A percentile compares a stretch with the other conserved stretches of the same genome.
Evolutionary conservation across 2,888 invertebrate species (phyloP).

Genomic region (Amphipyra tragopoginis): DNA sequence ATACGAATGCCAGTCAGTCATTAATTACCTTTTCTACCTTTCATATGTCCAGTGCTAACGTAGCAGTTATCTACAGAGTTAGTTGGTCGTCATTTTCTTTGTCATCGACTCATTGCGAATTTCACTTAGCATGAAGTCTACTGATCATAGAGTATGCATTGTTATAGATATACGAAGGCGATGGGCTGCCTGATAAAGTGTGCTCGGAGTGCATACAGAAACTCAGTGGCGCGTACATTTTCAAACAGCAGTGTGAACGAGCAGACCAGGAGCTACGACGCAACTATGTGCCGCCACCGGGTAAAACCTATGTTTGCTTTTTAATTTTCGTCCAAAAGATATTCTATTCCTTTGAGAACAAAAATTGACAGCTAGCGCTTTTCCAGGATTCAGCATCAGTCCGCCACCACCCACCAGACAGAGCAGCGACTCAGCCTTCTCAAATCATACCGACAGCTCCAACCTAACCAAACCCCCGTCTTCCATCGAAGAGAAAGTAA

Average conservation of each 20-base stretch:
- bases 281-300: constrained; percentile 85
- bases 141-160: constrained; percentile 14
- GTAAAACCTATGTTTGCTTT: constrained; percentile 47
- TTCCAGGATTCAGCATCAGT: constrained; percentile 78
- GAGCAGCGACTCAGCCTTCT: constrained; percentile 87
- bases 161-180: constrained; percentile 84
- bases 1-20: too few relatives aligned
- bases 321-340: neutral
- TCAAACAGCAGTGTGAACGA: constrained; percentile 87
- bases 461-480: constrained; percentile 74
- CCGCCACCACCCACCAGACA: constrained; percentile 81
- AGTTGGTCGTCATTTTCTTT: too few relatives aligned
- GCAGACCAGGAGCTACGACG: constrained; percentile 85
- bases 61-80: too few relatives aligned
- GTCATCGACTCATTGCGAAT: too few relatives aligned
- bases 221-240: constrained; percentile 86
- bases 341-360: neutral
- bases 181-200: constrained; percentile 87
- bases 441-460: constrained; percentile 81
- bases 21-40: too few relatives aligned
- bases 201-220: constrained; percentile 87
- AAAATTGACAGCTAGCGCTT: constrained; percentile 11
- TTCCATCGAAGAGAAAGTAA: constrained; percentile 70
- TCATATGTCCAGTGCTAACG: too few relatives aligned
- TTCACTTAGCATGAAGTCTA: neutral